Base-by-base conservation (phyloP, 2,797 vertebrate species). In the Chaetophractus vellerosus region DNA sequence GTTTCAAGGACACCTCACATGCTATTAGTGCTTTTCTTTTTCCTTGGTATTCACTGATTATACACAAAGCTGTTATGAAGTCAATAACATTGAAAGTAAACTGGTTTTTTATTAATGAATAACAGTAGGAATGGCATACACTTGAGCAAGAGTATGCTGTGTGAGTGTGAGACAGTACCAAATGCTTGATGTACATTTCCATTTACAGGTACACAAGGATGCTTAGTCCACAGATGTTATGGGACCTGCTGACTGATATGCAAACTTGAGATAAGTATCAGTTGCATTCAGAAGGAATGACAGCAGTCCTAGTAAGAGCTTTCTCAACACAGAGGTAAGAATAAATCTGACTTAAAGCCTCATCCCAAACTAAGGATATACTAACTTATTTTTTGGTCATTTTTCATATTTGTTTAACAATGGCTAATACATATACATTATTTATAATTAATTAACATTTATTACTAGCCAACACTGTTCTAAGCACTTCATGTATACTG, bases 81-180 rank as follows among this genome's bases (percentile, higher is more conserved):
- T 72, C 18, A 85, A 78, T 75, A 81, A 63, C n/a, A 64, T 85
- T 79, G 81, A 81, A 79, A 71, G 88, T 72, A 78, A 82, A 82
- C 55, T 59, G 74, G 12, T 64, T 82, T 96, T 69, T 76, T 28
- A 41, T 89, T 91, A 91, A 5, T 45, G 45, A 45, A 45, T 69
- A 52, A 61, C 38, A 59, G 33, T 18, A 83, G 31, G 28, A 38
- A 33, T 80, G 50, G 72, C 28, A 69, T 50, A 69, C 9, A 76
- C 87, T 83, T 88, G 72, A 41, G 59, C 23, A 48, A 76, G 33
- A 75, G 68, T 50, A 88, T 52, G 9, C 12, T 89, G n/a, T 10
- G 21, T 66, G 59, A 63, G 36, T 63, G 31, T 82, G 69, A 82
- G 26, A 63, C 21, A 36, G 36, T 66, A 75, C n/a, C 36, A 87